phyloP scores from a whole-genome alignment of 2,888 invertebrate species.

The Aelia acuminata region DNA sequence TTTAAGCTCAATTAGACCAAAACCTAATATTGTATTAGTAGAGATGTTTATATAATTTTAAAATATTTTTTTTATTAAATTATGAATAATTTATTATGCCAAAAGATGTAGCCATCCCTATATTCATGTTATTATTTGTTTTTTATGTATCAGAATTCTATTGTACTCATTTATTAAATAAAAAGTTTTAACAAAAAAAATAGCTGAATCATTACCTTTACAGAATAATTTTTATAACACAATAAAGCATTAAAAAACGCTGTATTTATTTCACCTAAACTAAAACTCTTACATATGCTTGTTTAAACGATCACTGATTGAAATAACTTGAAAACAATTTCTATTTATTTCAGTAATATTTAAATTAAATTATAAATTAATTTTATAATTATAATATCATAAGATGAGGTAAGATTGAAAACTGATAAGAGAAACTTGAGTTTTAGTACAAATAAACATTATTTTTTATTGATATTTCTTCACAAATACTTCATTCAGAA shows the following conservation, averaged over 20 bases:
- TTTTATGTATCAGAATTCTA: slow-evolving; percentile 23
- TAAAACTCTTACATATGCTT: too few species aligned
- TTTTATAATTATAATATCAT: too few species aligned
- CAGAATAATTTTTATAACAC: slow-evolving; percentile 39
- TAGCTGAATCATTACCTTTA: slow-evolving; percentile 35
- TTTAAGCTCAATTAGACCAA: slow-evolving; percentile 51
- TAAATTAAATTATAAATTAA: too few species aligned
- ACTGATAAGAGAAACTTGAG: too few species aligned
- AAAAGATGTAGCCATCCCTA: slow-evolving; percentile 24
- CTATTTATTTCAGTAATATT: too few species aligned
- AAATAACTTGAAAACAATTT: too few species aligned
- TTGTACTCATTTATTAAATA: slow-evolving; percentile 7
- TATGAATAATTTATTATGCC: slow-evolving; percentile 19
- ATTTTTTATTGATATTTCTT: too few species aligned
- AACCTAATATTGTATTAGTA: slow-evolving; percentile 24
- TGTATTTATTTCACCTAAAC: slow-evolving; percentile 26
- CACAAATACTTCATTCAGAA: too few species aligned
- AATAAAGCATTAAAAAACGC: slow-evolving; percentile 39
- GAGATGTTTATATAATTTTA: slow-evolving; percentile 20
- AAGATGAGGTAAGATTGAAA: too few species aligned
- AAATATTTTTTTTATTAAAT: slow-evolving; percentile 18
- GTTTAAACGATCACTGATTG: too few species aligned
- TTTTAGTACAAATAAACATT: too few species aligned
- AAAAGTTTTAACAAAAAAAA: not conserved
- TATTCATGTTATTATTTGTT: slow-evolving; percentile 40